phyloP scores from a whole-genome alignment of 2,797 vertebrate genomes.

The Crax fasciolata region DNA sequence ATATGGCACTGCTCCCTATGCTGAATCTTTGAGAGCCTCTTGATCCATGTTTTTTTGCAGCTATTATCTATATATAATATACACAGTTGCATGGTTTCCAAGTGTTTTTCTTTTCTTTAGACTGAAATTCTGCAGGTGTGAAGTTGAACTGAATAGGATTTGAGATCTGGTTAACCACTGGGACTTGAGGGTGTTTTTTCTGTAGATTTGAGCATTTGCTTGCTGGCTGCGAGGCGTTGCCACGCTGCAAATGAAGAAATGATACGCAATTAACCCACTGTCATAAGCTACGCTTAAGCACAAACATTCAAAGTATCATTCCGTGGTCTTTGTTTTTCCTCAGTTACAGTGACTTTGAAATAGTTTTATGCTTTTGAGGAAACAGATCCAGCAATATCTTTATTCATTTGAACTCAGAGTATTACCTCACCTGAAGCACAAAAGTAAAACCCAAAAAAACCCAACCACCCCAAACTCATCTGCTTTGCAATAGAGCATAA shows the following conservation, averaged over 20 bases:
- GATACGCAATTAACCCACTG: rapidly evolving
- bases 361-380: background rate
- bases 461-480: background rate
- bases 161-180: background rate
- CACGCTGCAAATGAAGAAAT: background rate
- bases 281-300: background rate
- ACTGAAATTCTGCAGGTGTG: background rate
- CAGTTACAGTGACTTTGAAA: background rate
- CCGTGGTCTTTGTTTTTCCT: background rate
- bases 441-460: background rate
- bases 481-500: background rate
- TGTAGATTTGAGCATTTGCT: background rate
- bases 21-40: background rate
- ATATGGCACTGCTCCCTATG: background rate
- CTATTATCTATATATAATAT: background rate
- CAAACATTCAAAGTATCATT: background rate
- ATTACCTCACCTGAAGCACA: background rate
- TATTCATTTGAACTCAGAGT: background rate
- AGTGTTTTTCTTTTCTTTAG: background rate
- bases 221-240: background rate
- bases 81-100: background rate
- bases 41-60: background rate
- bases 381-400: background rate
- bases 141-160: background rate
- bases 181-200: background rate